Base-by-base conservation (phyloP, 2,797 vertebrate genomes). In the Aulostomus chinensis region DNA sequence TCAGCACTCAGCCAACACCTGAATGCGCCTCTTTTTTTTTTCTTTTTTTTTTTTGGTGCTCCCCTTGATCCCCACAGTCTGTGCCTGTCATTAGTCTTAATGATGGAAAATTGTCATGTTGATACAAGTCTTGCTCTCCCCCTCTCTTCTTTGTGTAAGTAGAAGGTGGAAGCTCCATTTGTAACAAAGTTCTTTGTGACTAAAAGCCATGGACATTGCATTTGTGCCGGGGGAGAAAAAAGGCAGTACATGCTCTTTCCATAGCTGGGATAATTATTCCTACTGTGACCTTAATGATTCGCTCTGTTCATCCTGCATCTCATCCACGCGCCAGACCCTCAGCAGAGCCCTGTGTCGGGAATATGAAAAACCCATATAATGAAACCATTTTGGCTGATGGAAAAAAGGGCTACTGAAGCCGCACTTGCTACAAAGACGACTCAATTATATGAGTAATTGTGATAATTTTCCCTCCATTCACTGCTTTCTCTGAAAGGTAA, bases 361-460 rank as follows among this genome's bases (percentile, higher is more conserved):
- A 98, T 98, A 99, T 98, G 97, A 99, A 99, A 98, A 98, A 98
- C 94, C 96, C 96, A 95, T 98, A 98, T 98, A 98, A 99, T 99
- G 97, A 99, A 99, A 99, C 95, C 96, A 98, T 98, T 99, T 98
- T 91, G 95, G 94, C 95, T 98, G 97, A 98, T 98, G 96, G 97
- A 98, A 96, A 96, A 95, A 78, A 63, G 75, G 95, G 93, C 94
- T 96, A 95, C 95, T 94, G 94, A 94, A 97, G 96, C 97, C 95
- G 96, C 95, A 97, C 96, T 99, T 98, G 96, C 95, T 94, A 99
- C 96, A 99, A 99, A 99, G 97, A 91, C 95, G 93, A 94, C 96
- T 97, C 97, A 99, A 99, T 99, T 99, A 99, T 99, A 94, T 95
- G 96, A 99, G 96, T 99, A 99, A 99, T 99, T 98, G 96, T 98